These are phyloP conservation scores for Phalacrocorax aristotelis DNA, from an alignment of 2,113 vertebrate genomes.

Conservation along the genomic window DNA sequence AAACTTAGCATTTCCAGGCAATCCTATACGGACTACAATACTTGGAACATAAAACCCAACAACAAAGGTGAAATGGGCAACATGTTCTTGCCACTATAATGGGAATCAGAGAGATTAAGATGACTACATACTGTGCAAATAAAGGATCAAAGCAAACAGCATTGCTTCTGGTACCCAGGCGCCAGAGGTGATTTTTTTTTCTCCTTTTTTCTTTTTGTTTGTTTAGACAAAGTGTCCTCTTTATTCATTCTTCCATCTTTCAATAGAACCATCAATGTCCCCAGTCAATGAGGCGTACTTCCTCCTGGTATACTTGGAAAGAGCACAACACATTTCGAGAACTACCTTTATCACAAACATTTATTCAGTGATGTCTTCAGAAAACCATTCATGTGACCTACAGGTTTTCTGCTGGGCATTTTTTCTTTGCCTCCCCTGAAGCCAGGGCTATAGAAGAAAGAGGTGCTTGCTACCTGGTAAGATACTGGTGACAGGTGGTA, in stretches of 20 bases:
- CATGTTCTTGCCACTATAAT: background rate
- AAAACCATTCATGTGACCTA: background rate
- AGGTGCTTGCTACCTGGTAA: background rate
- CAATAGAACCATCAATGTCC: background rate
- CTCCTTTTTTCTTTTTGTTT: background rate
- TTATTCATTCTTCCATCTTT: conserved; percentile 17
- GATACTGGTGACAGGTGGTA: too few species aligned
- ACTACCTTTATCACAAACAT: background rate
- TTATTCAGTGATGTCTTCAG: background rate
- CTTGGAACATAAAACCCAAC: background rate
- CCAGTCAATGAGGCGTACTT: background rate
- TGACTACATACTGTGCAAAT: background rate
- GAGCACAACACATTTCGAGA: background rate
- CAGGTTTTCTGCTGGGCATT: background rate
- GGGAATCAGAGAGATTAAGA: background rate
- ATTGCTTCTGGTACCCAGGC: background rate
- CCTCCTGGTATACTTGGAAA: background rate
- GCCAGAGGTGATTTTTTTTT: background rate
- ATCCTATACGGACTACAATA: background rate
- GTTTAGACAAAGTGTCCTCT: background rate
- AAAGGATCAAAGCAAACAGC: conserved; percentile 9
- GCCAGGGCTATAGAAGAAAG: background rate
- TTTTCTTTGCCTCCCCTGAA: background rate
- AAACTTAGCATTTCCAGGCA: background rate
- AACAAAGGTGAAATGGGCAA: background rate